These are phyloP conservation scores for Scophthalmus maximus DNA, from an alignment of 2,113 vertebrate genomes.

Conservation along the genomic window DNA sequence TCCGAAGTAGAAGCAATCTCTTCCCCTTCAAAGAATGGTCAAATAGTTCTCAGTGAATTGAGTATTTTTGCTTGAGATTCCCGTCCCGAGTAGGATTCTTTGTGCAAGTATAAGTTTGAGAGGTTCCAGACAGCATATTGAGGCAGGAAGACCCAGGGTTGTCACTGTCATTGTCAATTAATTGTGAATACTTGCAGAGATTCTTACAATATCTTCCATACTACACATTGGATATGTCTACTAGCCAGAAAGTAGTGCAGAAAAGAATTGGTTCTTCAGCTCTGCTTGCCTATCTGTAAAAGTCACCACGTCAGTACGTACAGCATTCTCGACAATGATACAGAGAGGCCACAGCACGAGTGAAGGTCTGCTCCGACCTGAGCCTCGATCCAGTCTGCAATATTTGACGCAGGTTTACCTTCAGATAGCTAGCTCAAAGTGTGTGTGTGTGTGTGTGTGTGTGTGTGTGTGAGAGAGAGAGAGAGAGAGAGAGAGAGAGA, in stretches of 20 bases:
- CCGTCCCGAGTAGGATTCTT: neutral
- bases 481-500: neutral
- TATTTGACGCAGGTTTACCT: conserved; percentile 50
- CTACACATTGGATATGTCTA: neutral
- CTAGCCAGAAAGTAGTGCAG: neutral
- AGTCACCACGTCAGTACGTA: conserved; percentile 28
- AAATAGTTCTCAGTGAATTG: neutral
- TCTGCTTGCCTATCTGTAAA: conserved; percentile 5
- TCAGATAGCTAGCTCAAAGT: neutral
- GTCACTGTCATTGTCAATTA: neutral
- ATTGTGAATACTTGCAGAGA: neutral
- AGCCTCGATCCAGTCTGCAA: conserved; percentile 37
- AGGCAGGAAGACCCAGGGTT: neutral
- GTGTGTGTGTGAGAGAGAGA: conserved; percentile 24
- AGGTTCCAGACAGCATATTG: neutral
- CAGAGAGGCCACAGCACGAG: conserved; percentile 51
- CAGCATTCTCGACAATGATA: conserved; percentile 58
- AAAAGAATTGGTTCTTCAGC: neutral
- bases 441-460: neutral
- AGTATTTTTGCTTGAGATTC: neutral
- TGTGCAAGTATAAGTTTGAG: neutral
- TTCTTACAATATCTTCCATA: neutral
- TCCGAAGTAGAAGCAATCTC: neutral
- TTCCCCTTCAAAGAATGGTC: too few relatives aligned
- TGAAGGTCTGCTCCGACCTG: conserved; percentile 44